These are phyloP conservation scores for Erebia aethiops DNA, from an alignment of 2,888 invertebrate genomes.

Conservation along the genomic window DNA sequence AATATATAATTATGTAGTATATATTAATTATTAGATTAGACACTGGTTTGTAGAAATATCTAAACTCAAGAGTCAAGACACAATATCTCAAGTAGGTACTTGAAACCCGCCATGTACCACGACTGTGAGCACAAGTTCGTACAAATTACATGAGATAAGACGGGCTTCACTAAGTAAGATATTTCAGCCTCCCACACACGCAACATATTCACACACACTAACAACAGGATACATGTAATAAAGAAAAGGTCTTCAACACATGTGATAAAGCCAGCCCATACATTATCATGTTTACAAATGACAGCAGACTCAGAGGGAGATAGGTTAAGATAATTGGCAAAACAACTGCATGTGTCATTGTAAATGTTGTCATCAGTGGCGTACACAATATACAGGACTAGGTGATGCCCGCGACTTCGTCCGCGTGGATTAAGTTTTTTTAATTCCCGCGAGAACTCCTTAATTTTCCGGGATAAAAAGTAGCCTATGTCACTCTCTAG, in stretches of 20 bases:
- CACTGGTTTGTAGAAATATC: background rate
- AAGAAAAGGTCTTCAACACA: slow-evolving; percentile 1
- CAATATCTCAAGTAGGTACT: background rate
- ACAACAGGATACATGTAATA: background rate
- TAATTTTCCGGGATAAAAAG: too few species aligned
- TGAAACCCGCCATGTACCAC: background rate
- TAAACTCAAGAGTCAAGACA: background rate
- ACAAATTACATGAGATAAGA: slow-evolving; percentile 15
- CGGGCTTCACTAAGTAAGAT: background rate
- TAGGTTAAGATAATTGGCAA: too few species aligned
- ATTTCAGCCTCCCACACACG: background rate
- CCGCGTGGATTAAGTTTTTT: too few species aligned
- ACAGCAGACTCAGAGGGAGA: background rate
- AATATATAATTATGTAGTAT: too few species aligned
- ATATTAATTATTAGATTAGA: background rate
- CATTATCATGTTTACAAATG: background rate
- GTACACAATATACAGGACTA: too few species aligned
- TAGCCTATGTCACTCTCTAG: too few species aligned
- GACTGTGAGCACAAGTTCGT: background rate
- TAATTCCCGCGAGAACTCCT: too few species aligned
- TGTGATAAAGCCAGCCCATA: background rate
- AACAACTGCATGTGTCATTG: background rate
- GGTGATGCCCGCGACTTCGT: too few species aligned
- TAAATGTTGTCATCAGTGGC: too few species aligned
- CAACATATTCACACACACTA: background rate